Conservation (phyloP, 2,888 invertebrate genomes). For the Choristoneura rosaceana region DNA sequence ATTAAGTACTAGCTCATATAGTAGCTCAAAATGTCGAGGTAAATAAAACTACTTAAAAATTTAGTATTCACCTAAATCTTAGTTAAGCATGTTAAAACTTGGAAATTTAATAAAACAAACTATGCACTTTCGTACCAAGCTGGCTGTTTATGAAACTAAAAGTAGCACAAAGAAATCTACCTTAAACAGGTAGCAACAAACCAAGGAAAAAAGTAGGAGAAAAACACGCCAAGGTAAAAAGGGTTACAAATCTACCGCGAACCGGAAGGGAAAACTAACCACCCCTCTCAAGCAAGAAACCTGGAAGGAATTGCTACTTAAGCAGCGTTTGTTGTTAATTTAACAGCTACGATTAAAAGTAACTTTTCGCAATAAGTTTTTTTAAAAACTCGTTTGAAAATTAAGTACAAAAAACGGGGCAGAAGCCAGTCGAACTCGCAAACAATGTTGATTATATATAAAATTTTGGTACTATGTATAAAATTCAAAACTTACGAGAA, state of each 20-base stretch:
- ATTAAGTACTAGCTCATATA: too few species aligned
- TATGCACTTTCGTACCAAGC: neutral
- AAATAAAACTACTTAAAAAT: too few species aligned
- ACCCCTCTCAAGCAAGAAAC: conserved; percentile 29
- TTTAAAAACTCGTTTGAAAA: too few species aligned
- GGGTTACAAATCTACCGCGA: conserved; percentile 72
- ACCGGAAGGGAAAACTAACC: conserved; percentile 72
- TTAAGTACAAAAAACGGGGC: too few species aligned
- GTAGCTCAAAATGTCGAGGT: too few species aligned
- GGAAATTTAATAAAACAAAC: neutral
- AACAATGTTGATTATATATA: too few species aligned
- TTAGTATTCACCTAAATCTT: too few species aligned
- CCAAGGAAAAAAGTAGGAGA: conserved; percentile 42
- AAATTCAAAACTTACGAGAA: too few species aligned
- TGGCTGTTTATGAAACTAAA: neutral
- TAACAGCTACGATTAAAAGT: neutral
- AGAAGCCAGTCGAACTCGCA: too few species aligned
- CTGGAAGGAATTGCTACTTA: conserved; percentile 27
- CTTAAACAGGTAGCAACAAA: conserved; percentile 21
- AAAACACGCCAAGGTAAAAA: conserved; percentile 56
- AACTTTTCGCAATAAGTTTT: neutral
- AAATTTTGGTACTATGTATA: too few species aligned
- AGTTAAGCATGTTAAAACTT: neutral
- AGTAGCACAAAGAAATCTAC: conserved; percentile 14
- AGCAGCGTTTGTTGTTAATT: conserved; percentile 1